Percentiles rank a stretch among this genome's conserved stretches.
phyloP scores from a whole-genome alignment of 1,140 invertebrate species.

The Copidosoma floridanum region DNA sequence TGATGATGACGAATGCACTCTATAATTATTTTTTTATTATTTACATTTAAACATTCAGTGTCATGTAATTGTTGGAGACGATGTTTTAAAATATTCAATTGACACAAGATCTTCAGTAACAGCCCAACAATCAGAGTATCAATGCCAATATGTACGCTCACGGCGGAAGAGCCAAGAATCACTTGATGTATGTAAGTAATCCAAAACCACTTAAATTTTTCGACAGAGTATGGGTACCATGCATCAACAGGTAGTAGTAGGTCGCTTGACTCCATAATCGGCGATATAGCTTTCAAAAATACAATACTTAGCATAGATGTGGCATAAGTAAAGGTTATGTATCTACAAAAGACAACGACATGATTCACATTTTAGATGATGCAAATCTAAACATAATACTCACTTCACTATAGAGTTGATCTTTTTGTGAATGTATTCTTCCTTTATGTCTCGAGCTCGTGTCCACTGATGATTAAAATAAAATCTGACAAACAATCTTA shows the following conservation, averaged over 20 bases:
- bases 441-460: not conserved
- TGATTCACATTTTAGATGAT: no score
- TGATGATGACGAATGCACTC: not conserved
- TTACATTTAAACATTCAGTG: not conserved
- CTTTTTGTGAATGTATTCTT: no score
- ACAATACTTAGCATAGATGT: constrained; percentile 2
- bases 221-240: constrained; percentile 8
- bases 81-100: constrained; percentile 10
- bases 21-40: not conserved
- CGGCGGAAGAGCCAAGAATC: constrained; percentile 2
- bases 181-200: constrained; percentile 14
- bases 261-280: not conserved
- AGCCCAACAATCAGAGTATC: constrained; percentile 13
- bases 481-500: not conserved
- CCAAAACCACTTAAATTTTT: constrained; percentile 12
- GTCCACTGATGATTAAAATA: not conserved
- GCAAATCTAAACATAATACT: no score
- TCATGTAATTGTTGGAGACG: not conserved
- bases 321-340: not conserved
- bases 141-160: not conserved
- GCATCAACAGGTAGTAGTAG: constrained; percentile 1
- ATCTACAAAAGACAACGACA: not conserved
- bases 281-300: not conserved
- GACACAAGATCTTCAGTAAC: not conserved
- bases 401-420: no score